These are phyloP conservation scores for Vireo altiloquus DNA, from an alignment of 2,113 vertebrate genomes.

Conservation along the genomic window DNA sequence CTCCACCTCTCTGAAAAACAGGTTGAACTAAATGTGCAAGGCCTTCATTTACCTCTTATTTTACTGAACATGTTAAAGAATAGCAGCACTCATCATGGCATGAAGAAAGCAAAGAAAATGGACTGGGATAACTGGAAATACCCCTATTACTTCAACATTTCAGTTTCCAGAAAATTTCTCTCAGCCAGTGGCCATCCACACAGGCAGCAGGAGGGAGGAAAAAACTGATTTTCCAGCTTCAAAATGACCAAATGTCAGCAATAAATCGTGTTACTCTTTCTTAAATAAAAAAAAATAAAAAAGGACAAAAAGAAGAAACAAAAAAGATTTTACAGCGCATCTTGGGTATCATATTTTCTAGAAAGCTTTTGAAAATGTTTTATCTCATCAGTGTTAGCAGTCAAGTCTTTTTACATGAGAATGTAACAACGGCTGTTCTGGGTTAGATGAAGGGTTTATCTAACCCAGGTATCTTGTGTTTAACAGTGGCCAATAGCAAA, in stretches of 20 bases:
- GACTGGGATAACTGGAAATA: not conserved
- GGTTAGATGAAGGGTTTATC: conserved; percentile 41
- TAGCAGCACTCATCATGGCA: accelerated
- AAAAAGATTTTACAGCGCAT: not conserved
- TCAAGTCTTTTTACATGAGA: conserved; percentile 23
- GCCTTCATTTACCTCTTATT: not conserved
- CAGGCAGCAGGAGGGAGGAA: not conserved
- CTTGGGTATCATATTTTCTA: not conserved
- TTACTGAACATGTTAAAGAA: not conserved
- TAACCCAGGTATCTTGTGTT: conserved; percentile 40
- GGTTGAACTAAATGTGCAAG: not conserved
- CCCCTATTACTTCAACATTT: not conserved
- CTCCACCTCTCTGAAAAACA: not conserved
- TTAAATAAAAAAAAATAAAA: too few species aligned
- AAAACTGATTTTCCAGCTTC: not conserved
- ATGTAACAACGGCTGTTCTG: not conserved
- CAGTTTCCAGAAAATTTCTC: not conserved
- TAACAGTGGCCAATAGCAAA: conserved; percentile 9
- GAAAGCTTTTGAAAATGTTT: conserved; percentile 35
- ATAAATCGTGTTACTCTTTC: not conserved
- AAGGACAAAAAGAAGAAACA: not conserved
- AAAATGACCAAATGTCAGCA: not conserved
- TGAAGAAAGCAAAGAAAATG: not conserved
- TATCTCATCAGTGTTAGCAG: conserved; percentile 40
- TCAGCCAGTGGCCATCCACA: not conserved